phyloP scores from a whole-genome alignment of 2,113 vertebrate species.

The Maylandia zebra region DNA sequence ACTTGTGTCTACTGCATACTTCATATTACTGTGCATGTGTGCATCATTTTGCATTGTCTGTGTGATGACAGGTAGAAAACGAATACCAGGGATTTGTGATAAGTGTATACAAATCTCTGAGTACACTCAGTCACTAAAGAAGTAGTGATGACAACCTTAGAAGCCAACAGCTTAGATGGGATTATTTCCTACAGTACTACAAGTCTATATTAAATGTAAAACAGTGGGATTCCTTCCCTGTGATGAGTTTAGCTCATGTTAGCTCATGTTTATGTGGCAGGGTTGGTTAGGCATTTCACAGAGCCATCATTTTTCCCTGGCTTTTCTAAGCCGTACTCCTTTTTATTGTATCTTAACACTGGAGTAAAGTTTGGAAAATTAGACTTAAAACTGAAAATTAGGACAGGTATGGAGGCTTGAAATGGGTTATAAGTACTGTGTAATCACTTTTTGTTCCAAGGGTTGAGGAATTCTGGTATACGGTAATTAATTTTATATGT shows the following conservation, averaged over 20 bases:
- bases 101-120: not conserved
- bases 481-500: too few species aligned
- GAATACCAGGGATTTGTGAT: not conserved
- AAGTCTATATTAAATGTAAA: not conserved
- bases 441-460: not conserved
- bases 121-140: not conserved
- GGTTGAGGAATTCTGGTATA: not conserved
- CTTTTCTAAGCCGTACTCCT: not conserved
- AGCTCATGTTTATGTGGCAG: not conserved
- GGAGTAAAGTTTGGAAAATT: not conserved
- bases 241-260: not conserved
- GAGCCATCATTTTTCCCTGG: not conserved
- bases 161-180: too few species aligned
- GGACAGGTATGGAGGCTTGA: not conserved
- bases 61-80: not conserved
- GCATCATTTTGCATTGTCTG: not conserved
- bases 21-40: not conserved
- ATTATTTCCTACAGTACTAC: not conserved
- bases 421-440: not conserved
- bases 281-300: not conserved
- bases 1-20: not conserved
- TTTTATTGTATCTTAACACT: not conserved
- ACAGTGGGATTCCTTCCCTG: not conserved
- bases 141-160: not conserved
- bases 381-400: not conserved